Base-by-base conservation (phyloP, 2,113 vertebrate genomes). In the Micromys minutus region DNA sequence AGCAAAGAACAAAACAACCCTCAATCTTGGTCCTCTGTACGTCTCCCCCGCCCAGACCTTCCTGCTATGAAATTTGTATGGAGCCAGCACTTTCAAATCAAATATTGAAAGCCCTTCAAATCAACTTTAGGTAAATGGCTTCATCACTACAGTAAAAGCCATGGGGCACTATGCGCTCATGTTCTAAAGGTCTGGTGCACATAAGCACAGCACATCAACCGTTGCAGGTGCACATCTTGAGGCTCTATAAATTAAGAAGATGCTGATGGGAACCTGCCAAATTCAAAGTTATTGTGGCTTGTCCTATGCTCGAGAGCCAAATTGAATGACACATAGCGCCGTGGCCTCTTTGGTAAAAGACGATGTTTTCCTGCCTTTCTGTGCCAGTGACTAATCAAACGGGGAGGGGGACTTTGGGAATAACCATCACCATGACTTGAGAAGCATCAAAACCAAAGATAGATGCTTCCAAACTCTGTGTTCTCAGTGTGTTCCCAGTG, bases 371-470 rank as follows among this genome's bases (percentile, higher is more conserved):
- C 76, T 80, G 22, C 13, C 57, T 65, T 74, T 91, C 69, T 80
- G 52, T 45, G 72, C 6, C 29, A 24, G 52, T 50, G 39, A 57
- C 34, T 45, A 17, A 42, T 39, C 45, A 59, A 39, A 76, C 87
- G 76, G 34, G 39, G 59, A 89, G 69, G 15, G 50, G 57, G 39
- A 7, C 22, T 91, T 87, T 36, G 39, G 39, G 67, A 59, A 67
- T 42, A 26, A 87, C 17, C 39, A 77, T 50, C 26, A 55, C 17
- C 24, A 81, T 31, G 12, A 47, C 45, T 42, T 59, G 65, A 94
- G 81, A 89, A 91, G 83, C 57, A 24, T 31, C 31, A 94, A 69
- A 55, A 55, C 57, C 93, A 94, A 94, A 97, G 92, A 72, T 39
- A 94, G n/a, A 89, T 0, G 12, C 50, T 96, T 96, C 59, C 72